A percentile compares a stretch with the other conserved stretches of the same genome.
phyloP scores from a whole-genome alignment of 2,888 invertebrate genomes.

The Diplazon laetatorius region DNA sequence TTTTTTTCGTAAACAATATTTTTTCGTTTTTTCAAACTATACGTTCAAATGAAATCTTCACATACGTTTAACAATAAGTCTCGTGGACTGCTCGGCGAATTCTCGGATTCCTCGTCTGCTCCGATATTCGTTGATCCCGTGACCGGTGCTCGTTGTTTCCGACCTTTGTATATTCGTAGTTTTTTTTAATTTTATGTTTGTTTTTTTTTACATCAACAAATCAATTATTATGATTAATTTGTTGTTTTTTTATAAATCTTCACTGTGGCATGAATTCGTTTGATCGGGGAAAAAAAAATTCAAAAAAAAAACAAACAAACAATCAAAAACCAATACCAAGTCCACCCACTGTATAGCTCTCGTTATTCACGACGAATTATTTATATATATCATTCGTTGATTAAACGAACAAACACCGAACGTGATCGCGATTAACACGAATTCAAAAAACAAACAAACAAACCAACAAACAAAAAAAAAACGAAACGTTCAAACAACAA shows the following conservation, averaged over 20 bases:
- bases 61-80: conserved; percentile 38
- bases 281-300: no score
- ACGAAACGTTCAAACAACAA: not conserved
- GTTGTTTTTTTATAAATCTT: conserved; percentile 1
- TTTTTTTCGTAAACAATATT: conserved; percentile 9
- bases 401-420: not conserved
- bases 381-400: no score
- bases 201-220: no score
- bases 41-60: conserved; percentile 19
- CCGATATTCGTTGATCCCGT: conserved; percentile 6
- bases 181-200: no score
- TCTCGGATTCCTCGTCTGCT: conserved; percentile 27
- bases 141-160: not conserved
- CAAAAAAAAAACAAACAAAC: not conserved
- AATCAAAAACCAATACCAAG: not conserved
- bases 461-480: not conserved
- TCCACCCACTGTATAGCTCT: not conserved
- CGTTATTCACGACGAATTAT: not conserved
- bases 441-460: no score
- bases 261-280: conserved; percentile 15
- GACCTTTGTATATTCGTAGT: conserved; percentile 4
- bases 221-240: no score
- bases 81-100: conserved; percentile 25
- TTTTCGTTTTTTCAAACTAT: not conserved
- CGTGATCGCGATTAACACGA: not conserved